A percentile compares a stretch with the other conserved stretches of the same genome.
phyloP scores from a whole-genome alignment of 1,140 invertebrate species.

The Stratiolaelaps scimitus region DNA sequence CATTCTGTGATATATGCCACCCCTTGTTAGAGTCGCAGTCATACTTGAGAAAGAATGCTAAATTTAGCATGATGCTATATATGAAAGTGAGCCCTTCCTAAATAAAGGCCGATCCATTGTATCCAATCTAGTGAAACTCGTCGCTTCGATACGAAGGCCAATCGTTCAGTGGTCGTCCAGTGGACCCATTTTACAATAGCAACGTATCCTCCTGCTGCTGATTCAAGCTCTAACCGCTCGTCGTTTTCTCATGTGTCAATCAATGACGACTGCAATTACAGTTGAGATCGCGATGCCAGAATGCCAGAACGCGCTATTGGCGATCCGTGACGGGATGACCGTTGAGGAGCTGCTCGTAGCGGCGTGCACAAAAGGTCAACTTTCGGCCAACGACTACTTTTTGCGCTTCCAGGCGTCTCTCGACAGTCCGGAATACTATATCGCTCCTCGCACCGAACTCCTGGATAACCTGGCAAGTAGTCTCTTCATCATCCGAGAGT shows the following conservation, averaged over 20 bases:
- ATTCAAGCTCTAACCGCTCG: neutral
- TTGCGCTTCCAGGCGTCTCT: conserved; percentile 82
- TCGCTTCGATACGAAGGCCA: too few relatives aligned
- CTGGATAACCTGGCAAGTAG: conserved; percentile 87
- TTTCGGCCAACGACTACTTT: conserved; percentile 88
- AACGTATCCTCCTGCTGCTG: too few relatives aligned
- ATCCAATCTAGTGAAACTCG: too few relatives aligned
- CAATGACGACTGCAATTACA: conserved; percentile 37
- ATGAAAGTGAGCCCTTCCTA: too few relatives aligned
- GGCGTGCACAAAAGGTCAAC: conserved; percentile 73
- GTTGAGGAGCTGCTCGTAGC: conserved; percentile 86
- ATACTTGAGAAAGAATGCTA: too few relatives aligned
- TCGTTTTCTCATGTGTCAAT: conserved; percentile 35
- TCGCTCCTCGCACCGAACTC: conserved; percentile 74
- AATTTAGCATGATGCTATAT: too few relatives aligned
- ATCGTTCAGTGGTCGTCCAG: neutral
- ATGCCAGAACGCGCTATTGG: conserved; percentile 54
- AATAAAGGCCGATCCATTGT: too few relatives aligned
- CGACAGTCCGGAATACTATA: conserved; percentile 90
- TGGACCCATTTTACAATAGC: too few relatives aligned
- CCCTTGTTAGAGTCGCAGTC: too few relatives aligned
- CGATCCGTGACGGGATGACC: conserved; percentile 74
- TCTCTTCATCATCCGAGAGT: too few relatives aligned
- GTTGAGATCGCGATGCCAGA: conserved; percentile 36
- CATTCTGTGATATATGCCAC: too few relatives aligned